Evolutionary conservation across 2,888 invertebrate genomes (phyloP).

Genomic region (Notocelia uddmanniana): DNA sequence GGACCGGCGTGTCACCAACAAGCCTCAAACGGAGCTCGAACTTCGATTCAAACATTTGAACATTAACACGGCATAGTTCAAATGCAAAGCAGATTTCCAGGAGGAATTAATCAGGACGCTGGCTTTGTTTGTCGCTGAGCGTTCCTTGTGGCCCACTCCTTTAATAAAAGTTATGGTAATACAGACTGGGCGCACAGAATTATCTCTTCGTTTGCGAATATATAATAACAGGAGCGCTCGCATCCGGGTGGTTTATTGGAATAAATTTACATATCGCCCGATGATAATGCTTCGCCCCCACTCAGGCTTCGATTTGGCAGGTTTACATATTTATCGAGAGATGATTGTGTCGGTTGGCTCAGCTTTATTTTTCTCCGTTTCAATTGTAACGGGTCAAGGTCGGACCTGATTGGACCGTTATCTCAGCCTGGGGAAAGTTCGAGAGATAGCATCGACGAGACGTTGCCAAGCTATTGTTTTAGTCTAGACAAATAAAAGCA

Average conservation of each 20-base stretch:
- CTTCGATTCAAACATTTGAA: conserved; percentile 53
- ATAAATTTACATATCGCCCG: conserved; percentile 83
- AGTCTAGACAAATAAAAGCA: background rate
- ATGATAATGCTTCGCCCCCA: conserved; percentile 73
- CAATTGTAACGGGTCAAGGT: conserved; percentile 41
- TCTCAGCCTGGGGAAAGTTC: conserved; percentile 8
- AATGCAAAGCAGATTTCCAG: conserved; percentile 81
- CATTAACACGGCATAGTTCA: conserved; percentile 64
- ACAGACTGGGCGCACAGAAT: conserved; percentile 76
- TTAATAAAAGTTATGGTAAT: conserved; percentile 86
- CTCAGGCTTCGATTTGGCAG: conserved; percentile 75
- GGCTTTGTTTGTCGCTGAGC: conserved; percentile 77
- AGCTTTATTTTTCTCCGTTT: conserved; percentile 57
- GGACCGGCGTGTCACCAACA: conserved; percentile 40
- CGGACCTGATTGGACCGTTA: conserved; percentile 19
- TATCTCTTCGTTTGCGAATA: conserved; percentile 85
- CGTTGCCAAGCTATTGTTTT: background rate
- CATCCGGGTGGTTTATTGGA: conserved; percentile 81
- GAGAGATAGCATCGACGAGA: background rate
- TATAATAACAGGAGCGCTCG: conserved; percentile 79
- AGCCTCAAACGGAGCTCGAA: conserved; percentile 40
- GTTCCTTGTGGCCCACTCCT: conserved; percentile 73
- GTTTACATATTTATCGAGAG: conserved; percentile 82
- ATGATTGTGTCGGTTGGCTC: conserved; percentile 67
- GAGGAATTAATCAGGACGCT: conserved; percentile 78